phyloP scores from a whole-genome alignment of 2,113 vertebrate genomes.

The Podarcis muralis region DNA sequence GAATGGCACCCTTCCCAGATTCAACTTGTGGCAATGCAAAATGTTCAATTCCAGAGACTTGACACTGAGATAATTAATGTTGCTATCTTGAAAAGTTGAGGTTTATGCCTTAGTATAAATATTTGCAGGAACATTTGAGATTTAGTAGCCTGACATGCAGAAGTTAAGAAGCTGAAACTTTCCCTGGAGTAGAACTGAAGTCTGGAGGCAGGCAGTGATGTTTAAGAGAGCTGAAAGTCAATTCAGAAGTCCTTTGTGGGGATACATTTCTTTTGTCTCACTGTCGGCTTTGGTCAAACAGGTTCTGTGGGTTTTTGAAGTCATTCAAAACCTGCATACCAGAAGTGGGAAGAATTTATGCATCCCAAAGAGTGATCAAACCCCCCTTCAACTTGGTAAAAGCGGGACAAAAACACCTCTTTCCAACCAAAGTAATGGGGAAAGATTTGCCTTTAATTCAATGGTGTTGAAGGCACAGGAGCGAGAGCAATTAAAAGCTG shows the following conservation, averaged over 20 bases:
- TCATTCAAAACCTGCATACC: not conserved
- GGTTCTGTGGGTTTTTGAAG: not conserved
- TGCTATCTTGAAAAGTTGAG: not conserved
- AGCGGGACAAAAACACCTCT: not conserved
- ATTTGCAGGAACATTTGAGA: not conserved
- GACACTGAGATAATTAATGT: not conserved
- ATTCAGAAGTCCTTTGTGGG: not conserved
- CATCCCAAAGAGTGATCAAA: not conserved
- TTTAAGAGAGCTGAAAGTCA: not conserved
- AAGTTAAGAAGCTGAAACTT: not conserved
- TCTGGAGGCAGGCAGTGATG: not conserved
- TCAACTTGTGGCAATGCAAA: not conserved
- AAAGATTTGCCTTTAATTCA: not conserved
- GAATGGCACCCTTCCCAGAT: not conserved
- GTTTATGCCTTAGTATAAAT: not conserved
- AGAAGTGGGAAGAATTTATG: not conserved
- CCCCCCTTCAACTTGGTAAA: too few relatives aligned
- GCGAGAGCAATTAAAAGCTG: not conserved
- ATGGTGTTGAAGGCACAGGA: not conserved
- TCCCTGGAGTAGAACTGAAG: not conserved
- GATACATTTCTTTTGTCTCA: not conserved
- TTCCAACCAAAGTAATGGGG: not conserved
- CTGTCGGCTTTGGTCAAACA: not conserved
- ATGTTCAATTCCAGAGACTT: not conserved
- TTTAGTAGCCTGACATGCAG: not conserved